These are phyloP conservation scores for Speoplatyrhinus poulsoni DNA, from an alignment of 2,113 vertebrate genomes.

Conservation along the genomic window DNA sequence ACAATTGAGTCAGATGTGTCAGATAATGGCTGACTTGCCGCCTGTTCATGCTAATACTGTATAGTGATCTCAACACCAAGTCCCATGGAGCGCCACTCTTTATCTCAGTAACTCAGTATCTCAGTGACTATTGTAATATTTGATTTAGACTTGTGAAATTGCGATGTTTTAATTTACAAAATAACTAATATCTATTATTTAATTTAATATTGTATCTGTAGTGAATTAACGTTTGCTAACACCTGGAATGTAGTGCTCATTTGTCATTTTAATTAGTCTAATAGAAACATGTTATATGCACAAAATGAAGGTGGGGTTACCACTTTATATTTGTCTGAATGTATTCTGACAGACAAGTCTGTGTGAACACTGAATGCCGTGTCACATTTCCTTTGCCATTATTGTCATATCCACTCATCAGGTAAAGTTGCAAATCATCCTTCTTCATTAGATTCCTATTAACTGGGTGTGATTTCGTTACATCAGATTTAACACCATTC, in stretches of 20 bases:
- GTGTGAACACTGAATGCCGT: not conserved
- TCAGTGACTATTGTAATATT: too few species aligned
- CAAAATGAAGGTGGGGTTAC: not conserved
- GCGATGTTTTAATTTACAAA: too few species aligned
- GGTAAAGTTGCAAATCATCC: constrained; percentile 32
- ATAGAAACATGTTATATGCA: not conserved
- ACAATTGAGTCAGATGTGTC: constrained; percentile 61
- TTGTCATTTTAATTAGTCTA: too few species aligned
- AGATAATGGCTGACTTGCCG: constrained; percentile 52
- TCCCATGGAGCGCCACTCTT: not conserved
- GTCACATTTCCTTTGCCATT: constrained; percentile 15
- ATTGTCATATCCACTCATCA: constrained; percentile 7
- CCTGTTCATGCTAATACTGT: not conserved
- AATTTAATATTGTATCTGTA: too few species aligned
- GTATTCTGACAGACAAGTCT: not conserved
- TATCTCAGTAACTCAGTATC: too few species aligned
- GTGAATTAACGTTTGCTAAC: too few species aligned
- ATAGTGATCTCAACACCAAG: not conserved
- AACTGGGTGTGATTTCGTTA: constrained; percentile 54
- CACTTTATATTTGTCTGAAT: not conserved
- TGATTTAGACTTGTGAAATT: too few species aligned
- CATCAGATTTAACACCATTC: constrained; percentile 43
- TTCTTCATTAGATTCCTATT: constrained; percentile 55
- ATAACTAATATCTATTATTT: too few species aligned
- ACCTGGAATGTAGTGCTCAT: too few species aligned